Conservation (phyloP, 2,113 vertebrate genomes). For the Cryptomyrus ogoouensis region DNA sequence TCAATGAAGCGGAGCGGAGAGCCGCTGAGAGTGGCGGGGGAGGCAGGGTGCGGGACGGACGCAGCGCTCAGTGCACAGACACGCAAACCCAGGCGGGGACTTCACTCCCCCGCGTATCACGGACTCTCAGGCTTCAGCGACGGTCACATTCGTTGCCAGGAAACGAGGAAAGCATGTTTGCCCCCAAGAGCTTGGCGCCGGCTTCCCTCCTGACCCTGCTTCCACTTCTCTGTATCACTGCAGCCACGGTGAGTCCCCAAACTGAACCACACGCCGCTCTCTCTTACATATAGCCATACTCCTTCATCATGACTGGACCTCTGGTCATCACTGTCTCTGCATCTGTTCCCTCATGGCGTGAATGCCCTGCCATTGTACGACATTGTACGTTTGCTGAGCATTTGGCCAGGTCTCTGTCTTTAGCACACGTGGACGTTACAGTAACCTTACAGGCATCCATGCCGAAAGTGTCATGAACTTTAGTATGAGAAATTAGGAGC, state of each 20-base stretch:
- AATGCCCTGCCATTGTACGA: background rate
- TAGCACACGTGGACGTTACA: background rate
- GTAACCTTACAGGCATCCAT: background rate
- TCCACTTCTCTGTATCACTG: conserved; percentile 24
- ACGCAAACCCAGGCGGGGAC: conserved; percentile 32
- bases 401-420: background rate
- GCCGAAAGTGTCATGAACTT: background rate
- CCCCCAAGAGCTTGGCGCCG: conserved; percentile 19
- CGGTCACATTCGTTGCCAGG: background rate
- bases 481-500: background rate
- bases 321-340: background rate
- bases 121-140: background rate
- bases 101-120: background rate
- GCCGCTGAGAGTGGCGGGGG: conserved; percentile 20
- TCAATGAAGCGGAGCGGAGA: conserved; percentile 37
- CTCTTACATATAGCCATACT: background rate
- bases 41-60: conserved; percentile 18
- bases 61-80: conserved; percentile 16
- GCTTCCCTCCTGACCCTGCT: conserved; percentile 32
- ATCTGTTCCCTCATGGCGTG: background rate
- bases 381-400: background rate
- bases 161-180: conserved; percentile 32
- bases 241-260: conserved; percentile 43
- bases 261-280: background rate
- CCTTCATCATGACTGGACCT: background rate